Evolutionary conservation across 2,888 invertebrate species (phyloP).

Genomic region (Parnassius orleans): DNA sequence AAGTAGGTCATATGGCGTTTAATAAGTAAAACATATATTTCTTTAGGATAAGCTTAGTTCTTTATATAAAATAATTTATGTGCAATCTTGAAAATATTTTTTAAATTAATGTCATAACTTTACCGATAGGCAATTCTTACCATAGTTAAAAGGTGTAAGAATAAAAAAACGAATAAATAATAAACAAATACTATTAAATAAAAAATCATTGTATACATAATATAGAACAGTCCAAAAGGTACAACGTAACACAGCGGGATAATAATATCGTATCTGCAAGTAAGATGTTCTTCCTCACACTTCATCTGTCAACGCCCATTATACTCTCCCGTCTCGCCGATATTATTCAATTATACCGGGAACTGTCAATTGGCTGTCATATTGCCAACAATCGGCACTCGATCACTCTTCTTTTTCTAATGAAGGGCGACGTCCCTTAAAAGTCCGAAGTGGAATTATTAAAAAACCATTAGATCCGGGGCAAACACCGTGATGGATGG

Average conservation of each 20-base stretch:
- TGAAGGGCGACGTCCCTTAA: conserved; percentile 52
- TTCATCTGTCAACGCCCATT: conserved; percentile 39
- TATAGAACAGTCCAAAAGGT: conserved; percentile 2
- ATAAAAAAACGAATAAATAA: no score
- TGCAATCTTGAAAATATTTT: no score
- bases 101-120: no score
- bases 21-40: no score
- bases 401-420: conserved; percentile 63
- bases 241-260: conserved; percentile 5
- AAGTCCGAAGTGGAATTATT: conserved; percentile 70
- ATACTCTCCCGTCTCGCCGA: conserved; percentile 40
- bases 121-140: no score
- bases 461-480: conserved; percentile 77
- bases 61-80: no score
- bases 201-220: no score
- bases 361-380: conserved; percentile 74
- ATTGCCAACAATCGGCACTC: conserved; percentile 64
- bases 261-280: conserved; percentile 21
- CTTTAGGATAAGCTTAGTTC: no score
- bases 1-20: no score
- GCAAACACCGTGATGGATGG: conserved; percentile 74
- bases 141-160: no score
- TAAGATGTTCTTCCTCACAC: conserved; percentile 25
- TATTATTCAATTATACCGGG: conserved; percentile 63
- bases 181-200: no score